A percentile compares a stretch with the other conserved stretches of the same genome.
Evolutionary conservation across 1,140 invertebrate species (phyloP).

Genomic region (Monomorium pharaonis): DNA sequence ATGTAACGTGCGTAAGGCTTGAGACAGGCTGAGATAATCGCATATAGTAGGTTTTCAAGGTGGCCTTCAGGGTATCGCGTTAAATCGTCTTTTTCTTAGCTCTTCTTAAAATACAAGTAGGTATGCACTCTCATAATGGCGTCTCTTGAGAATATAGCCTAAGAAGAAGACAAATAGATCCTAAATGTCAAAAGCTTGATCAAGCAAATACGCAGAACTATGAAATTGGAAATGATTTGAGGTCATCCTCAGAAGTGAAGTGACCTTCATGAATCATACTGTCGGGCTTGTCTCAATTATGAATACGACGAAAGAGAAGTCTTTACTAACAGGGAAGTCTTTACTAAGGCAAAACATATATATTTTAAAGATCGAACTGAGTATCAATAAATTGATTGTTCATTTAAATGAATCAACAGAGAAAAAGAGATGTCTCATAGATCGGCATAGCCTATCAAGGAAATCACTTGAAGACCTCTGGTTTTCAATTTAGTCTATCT

Average conservation of each 20-base stretch:
- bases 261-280: slow-evolving; percentile 46
- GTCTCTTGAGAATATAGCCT: slow-evolving; percentile 1
- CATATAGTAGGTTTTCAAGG: slow-evolving; percentile 23
- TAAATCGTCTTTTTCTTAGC: not conserved
- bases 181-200: slow-evolving; percentile 37
- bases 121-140: not conserved
- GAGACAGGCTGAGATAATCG: slow-evolving; percentile 36
- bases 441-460: not conserved
- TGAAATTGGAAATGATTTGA: slow-evolving; percentile 48
- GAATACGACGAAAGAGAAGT: slow-evolving; percentile 16
- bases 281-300: slow-evolving; percentile 1
- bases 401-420: not conserved
- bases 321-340: not conserved
- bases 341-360: not conserved
- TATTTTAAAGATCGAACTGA: not conserved
- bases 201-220: not conserved
- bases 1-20: slow-evolving; percentile 17
- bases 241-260: slow-evolving; percentile 18
- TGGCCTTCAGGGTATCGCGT: slow-evolving; percentile 21
- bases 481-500: not conserved
- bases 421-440: not conserved
- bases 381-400: not conserved
- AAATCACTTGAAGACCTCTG: not conserved
- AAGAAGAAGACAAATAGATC: not conserved
- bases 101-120: not conserved